Evolutionary conservation across 1,140 invertebrate species (phyloP).

Genomic region (Drosophila pseudoobscura): DNA sequence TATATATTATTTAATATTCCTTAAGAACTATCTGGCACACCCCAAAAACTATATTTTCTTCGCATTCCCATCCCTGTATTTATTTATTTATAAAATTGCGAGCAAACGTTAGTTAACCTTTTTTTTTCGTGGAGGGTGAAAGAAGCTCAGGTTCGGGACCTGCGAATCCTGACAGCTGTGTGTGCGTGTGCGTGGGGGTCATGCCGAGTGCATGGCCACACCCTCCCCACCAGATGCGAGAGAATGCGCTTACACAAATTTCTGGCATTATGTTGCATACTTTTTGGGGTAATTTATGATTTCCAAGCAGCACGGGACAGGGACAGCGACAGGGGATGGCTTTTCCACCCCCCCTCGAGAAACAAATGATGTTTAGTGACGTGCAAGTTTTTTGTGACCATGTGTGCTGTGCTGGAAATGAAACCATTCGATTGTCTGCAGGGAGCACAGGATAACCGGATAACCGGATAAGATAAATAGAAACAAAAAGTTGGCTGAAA

Average conservation of each 20-base stretch:
- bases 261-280: slow-evolving; percentile 79
- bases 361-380: slow-evolving; percentile 80
- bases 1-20: no score
- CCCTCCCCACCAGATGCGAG: no score
- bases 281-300: slow-evolving; percentile 78
- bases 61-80: slow-evolving; percentile 11
- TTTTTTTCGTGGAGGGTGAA: background rate
- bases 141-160: slow-evolving; percentile 9
- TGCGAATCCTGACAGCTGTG: slow-evolving; percentile 64
- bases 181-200: background rate
- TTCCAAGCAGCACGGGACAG: slow-evolving; percentile 44
- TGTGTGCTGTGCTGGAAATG: slow-evolving; percentile 55
- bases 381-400: slow-evolving; percentile 66
- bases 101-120: slow-evolving; percentile 64
- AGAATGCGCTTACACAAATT: slow-evolving; percentile 71
- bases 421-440: slow-evolving; percentile 71
- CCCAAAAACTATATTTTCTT: no score
- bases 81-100: slow-evolving; percentile 70
- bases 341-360: slow-evolving; percentile 5
- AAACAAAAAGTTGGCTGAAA: slow-evolving; percentile 55
- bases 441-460: slow-evolving; percentile 49
- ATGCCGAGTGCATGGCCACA: slow-evolving; percentile 23
- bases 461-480: slow-evolving; percentile 77
- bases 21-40: no score
- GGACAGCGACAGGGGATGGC: background rate